Percentiles rank a stretch among this genome's conserved stretches.
phyloP scores from a whole-genome alignment of 2,797 vertebrate species.

The Phoxinus dragarum region DNA sequence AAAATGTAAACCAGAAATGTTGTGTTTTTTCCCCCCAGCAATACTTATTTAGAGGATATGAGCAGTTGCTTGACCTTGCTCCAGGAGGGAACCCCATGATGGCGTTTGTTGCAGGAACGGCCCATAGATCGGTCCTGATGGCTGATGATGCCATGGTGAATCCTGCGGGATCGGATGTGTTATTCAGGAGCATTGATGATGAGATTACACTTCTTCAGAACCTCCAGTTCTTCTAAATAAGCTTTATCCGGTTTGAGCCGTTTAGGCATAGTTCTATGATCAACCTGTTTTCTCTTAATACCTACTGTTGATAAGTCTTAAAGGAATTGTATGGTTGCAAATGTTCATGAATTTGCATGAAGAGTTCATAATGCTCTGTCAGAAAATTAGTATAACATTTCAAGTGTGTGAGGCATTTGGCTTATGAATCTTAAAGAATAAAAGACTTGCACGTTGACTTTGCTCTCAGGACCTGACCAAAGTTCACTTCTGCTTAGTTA shows the following conservation, averaged over 20 bases:
- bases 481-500: background rate
- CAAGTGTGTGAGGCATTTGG: background rate
- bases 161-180: slow-evolving; percentile 48
- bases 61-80: slow-evolving; percentile 51
- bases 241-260: background rate
- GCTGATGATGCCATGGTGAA: slow-evolving; percentile 19
- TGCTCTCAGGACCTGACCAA: background rate
- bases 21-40: slow-evolving; percentile 4
- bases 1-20: background rate
- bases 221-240: background rate
- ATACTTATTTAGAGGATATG: slow-evolving; percentile 44
- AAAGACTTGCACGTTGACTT: background rate
- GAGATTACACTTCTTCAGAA: slow-evolving; percentile 7
- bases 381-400: background rate
- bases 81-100: slow-evolving; percentile 65
- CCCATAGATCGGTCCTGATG: slow-evolving; percentile 34
- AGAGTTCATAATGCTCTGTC: background rate
- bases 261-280: background rate
- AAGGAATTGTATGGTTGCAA: background rate
- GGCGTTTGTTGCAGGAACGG: slow-evolving; percentile 63
- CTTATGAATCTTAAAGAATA: background rate
- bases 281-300: background rate
- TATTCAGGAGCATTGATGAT: slow-evolving; percentile 23
- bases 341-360: slow-evolving; percentile 1
- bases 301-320: background rate